Base-by-base conservation (phyloP, 2,888 invertebrate genomes). In the Diplazon laetatorius region DNA sequence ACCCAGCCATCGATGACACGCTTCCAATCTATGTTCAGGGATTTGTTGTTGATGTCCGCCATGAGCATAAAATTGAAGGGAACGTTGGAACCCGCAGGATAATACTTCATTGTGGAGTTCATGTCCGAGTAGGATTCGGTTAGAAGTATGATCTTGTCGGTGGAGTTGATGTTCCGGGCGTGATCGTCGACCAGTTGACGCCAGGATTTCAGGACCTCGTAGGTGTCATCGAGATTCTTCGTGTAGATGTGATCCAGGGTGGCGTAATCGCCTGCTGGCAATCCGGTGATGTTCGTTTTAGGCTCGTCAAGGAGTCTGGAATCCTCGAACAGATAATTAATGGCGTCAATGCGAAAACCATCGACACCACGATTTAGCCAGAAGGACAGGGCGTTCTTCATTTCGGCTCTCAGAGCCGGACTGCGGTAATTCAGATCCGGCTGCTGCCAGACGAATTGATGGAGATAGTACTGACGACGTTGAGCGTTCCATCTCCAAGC, bases 31-130 rank as follows among this genome's bases (percentile, higher is more conserved):
- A 86, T 78, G 0, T 94, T 94, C 20, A 89, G 92, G 0, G 94
- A 93, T 0, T 77, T 76, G 4, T 81, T 82, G 9, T 86, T 85
- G 4, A 91, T 50, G 0, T 92, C 91, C 0, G 85, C 89, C 0
- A 95, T 92, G 77, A 94, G 92, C 59, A 92, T 88, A 86, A 95
- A 95, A 89, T 95, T 95, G 87, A 95, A 94, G 0, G 95, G 95
- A 16, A 95, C 92, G 0, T 87, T 83, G 0, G 90, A 91, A 0
- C 88, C 89, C 8, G 76, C 20, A 0, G 14, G 0, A 84, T 94
- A 95, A 87, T 94, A 95, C 66, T 91, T 89, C 88, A 94, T 92
- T 66, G 93, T 91, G 1, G 90, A 83, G 0, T 92, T 86, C 0
- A 93, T 75, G 0, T 91, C 89, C 0, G 94, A 90, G 88, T 94